These are phyloP conservation scores for Notamacropus eugenii DNA, from an alignment of 2,797 vertebrate genomes.

Conservation along the genomic window DNA sequence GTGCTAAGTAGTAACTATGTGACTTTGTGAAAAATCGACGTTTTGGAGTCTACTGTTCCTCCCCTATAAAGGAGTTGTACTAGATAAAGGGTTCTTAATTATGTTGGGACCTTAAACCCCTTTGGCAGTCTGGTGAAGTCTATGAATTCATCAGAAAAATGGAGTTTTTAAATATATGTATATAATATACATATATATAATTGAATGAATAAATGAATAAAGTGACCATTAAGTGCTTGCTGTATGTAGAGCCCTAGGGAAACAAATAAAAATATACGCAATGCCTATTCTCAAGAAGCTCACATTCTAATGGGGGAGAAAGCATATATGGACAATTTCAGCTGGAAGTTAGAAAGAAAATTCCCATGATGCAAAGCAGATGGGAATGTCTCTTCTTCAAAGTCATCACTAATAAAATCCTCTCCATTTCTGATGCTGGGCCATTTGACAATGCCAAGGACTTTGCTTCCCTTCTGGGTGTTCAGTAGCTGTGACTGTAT, in stretches of 20 bases:
- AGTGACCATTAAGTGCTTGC: neutral
- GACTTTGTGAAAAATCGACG: neutral
- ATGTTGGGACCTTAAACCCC: neutral
- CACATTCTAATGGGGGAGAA: neutral
- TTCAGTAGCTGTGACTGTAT: neutral
- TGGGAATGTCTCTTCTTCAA: neutral
- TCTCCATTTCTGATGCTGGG: neutral
- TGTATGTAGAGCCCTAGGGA: neutral
- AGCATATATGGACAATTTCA: neutral
- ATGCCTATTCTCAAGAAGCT: neutral
- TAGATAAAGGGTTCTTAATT: neutral
- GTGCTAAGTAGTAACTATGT: neutral
- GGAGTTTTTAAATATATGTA: too few relatives aligned
- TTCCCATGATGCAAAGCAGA: neutral
- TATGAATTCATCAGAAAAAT: neutral
- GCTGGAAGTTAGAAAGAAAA: neutral
- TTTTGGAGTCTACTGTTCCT: neutral
- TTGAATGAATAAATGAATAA: neutral
- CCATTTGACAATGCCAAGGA: neutral
- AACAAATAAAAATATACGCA: neutral
- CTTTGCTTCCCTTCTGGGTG: neutral
- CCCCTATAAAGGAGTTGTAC: neutral
- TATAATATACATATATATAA: too few relatives aligned
- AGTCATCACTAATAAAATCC: neutral
- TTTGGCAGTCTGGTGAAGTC: neutral